phyloP scores from a whole-genome alignment of 2,113 vertebrate genomes.

The Oenanthe oenanthe region DNA sequence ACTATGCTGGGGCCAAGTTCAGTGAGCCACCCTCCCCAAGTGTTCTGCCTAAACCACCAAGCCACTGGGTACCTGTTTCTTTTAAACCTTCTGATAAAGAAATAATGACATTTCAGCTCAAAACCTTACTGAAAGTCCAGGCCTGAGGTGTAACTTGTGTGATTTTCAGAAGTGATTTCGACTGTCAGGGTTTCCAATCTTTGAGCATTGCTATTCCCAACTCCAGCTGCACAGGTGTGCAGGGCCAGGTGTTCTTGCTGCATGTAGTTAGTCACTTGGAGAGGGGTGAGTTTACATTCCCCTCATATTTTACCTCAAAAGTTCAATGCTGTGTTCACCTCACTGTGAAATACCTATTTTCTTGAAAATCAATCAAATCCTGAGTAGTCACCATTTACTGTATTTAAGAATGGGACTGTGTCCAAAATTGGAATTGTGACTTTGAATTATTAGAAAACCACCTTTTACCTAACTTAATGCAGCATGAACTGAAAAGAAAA shows the following conservation, averaged over 20 bases:
- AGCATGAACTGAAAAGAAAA: background rate
- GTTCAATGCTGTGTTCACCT: slow-evolving; percentile 76
- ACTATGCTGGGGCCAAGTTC: slow-evolving; percentile 97
- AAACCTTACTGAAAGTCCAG: slow-evolving; percentile 97
- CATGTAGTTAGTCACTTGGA: background rate
- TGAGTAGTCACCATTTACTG: background rate
- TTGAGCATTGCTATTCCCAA: background rate
- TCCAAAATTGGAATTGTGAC: background rate
- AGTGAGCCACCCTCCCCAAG: slow-evolving; percentile 96
- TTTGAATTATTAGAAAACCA: background rate
- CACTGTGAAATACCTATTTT: slow-evolving; percentile 60
- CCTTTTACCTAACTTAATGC: background rate
- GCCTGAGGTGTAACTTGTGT: slow-evolving; percentile 75
- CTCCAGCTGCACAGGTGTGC: background rate
- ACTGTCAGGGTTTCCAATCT: slow-evolving; percentile 17
- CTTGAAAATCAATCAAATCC: background rate
- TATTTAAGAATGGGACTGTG: background rate
- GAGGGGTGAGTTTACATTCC: background rate
- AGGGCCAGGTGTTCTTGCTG: background rate
- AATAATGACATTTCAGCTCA: slow-evolving; percentile 96
- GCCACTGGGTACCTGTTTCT: slow-evolving; percentile 93
- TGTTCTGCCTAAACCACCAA: slow-evolving; percentile 94
- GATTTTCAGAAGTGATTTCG: background rate
- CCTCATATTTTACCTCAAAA: background rate
- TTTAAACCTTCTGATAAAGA: slow-evolving; percentile 91